Evolutionary conservation across 2,113 vertebrate species (phyloP).

Genomic region (Oreocharis arfaki): DNA sequence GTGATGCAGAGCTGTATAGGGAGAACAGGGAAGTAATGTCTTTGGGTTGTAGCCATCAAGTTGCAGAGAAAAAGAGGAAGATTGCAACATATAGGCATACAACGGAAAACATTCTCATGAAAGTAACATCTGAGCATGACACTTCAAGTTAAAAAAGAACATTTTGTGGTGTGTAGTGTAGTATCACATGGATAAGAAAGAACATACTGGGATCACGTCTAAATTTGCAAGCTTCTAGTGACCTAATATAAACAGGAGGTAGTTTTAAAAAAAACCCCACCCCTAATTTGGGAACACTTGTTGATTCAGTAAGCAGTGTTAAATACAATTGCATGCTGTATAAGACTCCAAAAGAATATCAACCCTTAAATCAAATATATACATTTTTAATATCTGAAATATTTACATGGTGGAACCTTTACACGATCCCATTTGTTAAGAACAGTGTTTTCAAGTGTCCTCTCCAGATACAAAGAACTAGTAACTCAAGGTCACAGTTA

Average conservation of each 20-base stretch:
- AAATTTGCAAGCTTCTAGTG: background rate
- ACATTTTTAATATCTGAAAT: conserved; percentile 85
- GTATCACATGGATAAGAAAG: background rate
- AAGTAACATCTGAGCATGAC: background rate
- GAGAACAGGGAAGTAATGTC: background rate
- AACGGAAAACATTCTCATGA: background rate
- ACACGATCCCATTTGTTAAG: conserved; percentile 70
- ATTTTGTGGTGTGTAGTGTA: background rate
- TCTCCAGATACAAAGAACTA: conserved; percentile 68
- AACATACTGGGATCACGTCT: background rate
- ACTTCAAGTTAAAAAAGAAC: background rate
- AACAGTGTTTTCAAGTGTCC: conserved; percentile 77
- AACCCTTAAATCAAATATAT: conserved; percentile 81
- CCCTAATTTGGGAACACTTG: background rate
- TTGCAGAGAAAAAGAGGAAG: background rate
- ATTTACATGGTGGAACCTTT: conserved; percentile 79
- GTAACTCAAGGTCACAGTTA: conserved; percentile 70
- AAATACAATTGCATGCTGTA: background rate
- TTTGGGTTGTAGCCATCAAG: background rate
- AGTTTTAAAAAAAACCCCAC: background rate
- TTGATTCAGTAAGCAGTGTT: background rate
- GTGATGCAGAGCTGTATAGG: background rate
- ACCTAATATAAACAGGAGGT: background rate
- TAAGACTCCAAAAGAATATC: conserved; percentile 69
- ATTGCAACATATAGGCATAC: background rate